Conservation (phyloP, 2,797 vertebrate genomes). For the Poecilia velifera region DNA sequence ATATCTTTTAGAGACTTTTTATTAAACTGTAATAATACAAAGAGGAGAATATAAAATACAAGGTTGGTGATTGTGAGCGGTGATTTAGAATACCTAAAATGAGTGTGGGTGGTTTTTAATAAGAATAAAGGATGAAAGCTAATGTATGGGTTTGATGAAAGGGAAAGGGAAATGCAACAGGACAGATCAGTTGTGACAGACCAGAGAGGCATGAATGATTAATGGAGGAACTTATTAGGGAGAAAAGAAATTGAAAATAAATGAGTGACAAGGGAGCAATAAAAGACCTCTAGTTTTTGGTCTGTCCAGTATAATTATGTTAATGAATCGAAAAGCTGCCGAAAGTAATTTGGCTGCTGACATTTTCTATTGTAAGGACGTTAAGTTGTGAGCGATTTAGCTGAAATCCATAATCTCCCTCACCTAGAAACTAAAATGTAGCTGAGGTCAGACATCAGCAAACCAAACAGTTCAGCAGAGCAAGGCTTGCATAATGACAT, state of each 20-base stretch:
- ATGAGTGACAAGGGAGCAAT: constrained; percentile 33
- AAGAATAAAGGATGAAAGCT: constrained; percentile 38
- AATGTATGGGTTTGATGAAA: constrained; percentile 57
- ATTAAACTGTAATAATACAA: constrained; percentile 3
- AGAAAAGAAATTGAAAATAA: constrained; percentile 42
- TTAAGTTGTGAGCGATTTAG: constrained; percentile 7
- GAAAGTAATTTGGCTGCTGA: neutral
- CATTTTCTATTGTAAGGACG: neutral
- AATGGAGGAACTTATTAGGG: constrained; percentile 63
- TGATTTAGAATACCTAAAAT: constrained; percentile 28
- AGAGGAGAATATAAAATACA: constrained; percentile 5
- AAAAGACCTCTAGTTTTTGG: constrained; percentile 27
- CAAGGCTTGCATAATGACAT: neutral
- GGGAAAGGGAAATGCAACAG: constrained; percentile 45
- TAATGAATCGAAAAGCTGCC: constrained; percentile 30
- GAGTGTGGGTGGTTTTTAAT: constrained; percentile 13
- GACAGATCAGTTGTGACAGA: constrained; percentile 68
- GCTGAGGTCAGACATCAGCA: neutral
- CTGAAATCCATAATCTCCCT: constrained; percentile 1
- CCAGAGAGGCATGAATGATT: constrained; percentile 72
- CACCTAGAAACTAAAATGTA: constrained; percentile 9
- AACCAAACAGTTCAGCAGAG: neutral
- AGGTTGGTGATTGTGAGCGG: constrained; percentile 12
- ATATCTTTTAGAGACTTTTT: constrained; percentile 11
- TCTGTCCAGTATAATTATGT: constrained; percentile 25